Percentiles rank a stretch among this genome's conserved stretches.
Evolutionary conservation across 1,140 invertebrate species (phyloP).

Genomic region (Chlorops oryzae): DNA sequence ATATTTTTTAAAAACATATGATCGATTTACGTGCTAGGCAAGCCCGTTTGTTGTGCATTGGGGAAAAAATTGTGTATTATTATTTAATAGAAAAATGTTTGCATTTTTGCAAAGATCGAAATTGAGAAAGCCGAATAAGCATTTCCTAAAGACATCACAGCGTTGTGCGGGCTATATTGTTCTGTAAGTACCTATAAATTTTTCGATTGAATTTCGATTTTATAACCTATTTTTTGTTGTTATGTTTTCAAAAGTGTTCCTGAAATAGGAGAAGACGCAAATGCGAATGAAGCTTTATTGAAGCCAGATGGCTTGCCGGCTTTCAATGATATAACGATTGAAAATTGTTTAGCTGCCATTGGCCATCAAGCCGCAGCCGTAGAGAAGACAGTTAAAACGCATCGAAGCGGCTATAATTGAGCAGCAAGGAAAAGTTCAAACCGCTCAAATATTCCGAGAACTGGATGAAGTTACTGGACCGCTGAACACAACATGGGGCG

Average conservation of each 20-base stretch:
- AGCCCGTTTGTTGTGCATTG: too few relatives aligned
- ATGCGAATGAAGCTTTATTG: slow-evolving; percentile 67
- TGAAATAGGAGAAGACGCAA: slow-evolving; percentile 78
- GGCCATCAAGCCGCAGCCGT: slow-evolving; percentile 76
- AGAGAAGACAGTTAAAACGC: slow-evolving; percentile 65
- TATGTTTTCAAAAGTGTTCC: slow-evolving; percentile 61
- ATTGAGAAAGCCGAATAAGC: too few relatives aligned
- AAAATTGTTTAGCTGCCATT: slow-evolving; percentile 74
- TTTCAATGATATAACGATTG: slow-evolving; percentile 72
- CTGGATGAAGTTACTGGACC: slow-evolving; percentile 67
- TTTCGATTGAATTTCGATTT: background rate
- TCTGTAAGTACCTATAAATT: slow-evolving; percentile 26
- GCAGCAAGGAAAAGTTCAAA: slow-evolving; percentile 46
- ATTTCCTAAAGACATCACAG: too few relatives aligned
- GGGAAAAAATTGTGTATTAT: too few relatives aligned
- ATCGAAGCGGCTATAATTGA: slow-evolving; percentile 25
- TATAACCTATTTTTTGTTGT: slow-evolving; percentile 1
- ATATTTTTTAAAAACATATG: too few relatives aligned
- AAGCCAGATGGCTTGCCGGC: slow-evolving; percentile 67
- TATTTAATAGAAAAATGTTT: too few relatives aligned
- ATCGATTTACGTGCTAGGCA: too few relatives aligned
- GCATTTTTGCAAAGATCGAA: too few relatives aligned
- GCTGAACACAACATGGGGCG: slow-evolving; percentile 78
- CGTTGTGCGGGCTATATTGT: slow-evolving; percentile 37
- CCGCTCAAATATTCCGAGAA: slow-evolving; percentile 66